Evolutionary conservation across 1,140 invertebrate species (phyloP).

Genomic region (Drosophila kepulauana): DNA sequence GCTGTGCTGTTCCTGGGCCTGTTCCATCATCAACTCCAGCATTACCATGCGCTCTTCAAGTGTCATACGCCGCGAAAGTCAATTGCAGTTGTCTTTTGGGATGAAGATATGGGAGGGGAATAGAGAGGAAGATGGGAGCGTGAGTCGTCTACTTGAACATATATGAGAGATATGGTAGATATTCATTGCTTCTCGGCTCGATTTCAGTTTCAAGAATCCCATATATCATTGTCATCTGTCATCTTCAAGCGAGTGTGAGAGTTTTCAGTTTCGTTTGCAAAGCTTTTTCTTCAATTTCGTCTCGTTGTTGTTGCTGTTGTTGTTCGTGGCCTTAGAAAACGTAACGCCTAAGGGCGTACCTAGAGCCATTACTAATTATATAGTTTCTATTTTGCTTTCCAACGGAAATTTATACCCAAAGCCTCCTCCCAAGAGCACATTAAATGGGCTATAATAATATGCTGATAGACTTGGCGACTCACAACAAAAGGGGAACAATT

Average conservation of each 20-base stretch:
- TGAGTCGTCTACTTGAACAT: constrained; percentile 10
- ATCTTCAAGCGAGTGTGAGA: constrained; percentile 55
- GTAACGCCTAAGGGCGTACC: constrained; percentile 59
- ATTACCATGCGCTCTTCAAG: constrained; percentile 56
- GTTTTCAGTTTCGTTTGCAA: constrained; percentile 65
- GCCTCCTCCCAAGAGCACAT: constrained; percentile 17
- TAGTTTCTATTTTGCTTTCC: constrained; percentile 67
- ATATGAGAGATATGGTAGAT: neutral
- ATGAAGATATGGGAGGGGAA: neutral
- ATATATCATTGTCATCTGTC: constrained; percentile 69
- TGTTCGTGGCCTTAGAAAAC: constrained; percentile 44
- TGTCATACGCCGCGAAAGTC: constrained; percentile 65
- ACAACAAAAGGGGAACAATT: constrained; percentile 39
- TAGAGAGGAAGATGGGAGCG: neutral
- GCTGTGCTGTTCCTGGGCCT: constrained; percentile 41
- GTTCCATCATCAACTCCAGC: constrained; percentile 28
- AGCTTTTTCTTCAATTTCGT: constrained; percentile 12
- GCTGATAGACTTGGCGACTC: constrained; percentile 25
- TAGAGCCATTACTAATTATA: constrained; percentile 69
- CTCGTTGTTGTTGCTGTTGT: constrained; percentile 1
- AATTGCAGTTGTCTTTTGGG: constrained; percentile 46
- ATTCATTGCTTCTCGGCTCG: constrained; percentile 26
- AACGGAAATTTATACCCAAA: constrained; percentile 52
- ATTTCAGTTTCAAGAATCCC: constrained; percentile 69
- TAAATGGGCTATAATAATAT: constrained; percentile 60